Base-by-base conservation (phyloP, 1,140 invertebrate species). In the Cydia pomonella region DNA sequence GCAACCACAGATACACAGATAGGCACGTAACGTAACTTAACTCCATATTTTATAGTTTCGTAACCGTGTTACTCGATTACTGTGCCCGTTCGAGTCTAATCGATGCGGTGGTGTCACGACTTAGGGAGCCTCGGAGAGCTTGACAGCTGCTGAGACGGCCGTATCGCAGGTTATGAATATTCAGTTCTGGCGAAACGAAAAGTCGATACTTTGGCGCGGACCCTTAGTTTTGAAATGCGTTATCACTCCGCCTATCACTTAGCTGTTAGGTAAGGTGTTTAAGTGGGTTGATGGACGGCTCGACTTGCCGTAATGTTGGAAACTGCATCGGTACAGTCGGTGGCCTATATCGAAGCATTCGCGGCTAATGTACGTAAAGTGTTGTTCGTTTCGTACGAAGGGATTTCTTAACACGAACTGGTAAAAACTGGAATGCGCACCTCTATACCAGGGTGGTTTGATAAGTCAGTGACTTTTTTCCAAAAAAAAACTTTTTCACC, bases 31-130 rank as follows among this genome's bases (percentile, higher is more conserved):
- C 85, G 87, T 89, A 91, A 92, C 87, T 90, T 88, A 89, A 89
- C 86, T 87, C 87, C 83, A 86, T 87, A 89, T 89, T 89, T 90
- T 89, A 89, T 89, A 89, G 85, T 92, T 91, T 89, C 88, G 90
- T 90, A 91, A 92, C 82, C 83, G 82, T 87, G 82, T 87, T 87
- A 87, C 83, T 88, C 82, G 88, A 91, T 92, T 90, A 89, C 85
- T 77, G 83, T 80, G 80, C 82, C 80, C 82, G 81, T 80, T 87
- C 82, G 80, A 77, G 82, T 90, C 82, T 88, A 89, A 88, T 88
- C 87, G 85, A 85, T 87, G 73, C 27, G 27, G 72, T 50, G 72
- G 72, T 73, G 84, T 90, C 83, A 87, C 85, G 87, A 89, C 85
- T 84, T 85, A 84, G 86, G 84, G 85, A 86, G 86, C 79, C 76